Evolutionary conservation across 2,113 vertebrate genomes (phyloP), one percentile per base, ranked within the genome.

Genomic region (Lamprologus lemairii): DNA sequence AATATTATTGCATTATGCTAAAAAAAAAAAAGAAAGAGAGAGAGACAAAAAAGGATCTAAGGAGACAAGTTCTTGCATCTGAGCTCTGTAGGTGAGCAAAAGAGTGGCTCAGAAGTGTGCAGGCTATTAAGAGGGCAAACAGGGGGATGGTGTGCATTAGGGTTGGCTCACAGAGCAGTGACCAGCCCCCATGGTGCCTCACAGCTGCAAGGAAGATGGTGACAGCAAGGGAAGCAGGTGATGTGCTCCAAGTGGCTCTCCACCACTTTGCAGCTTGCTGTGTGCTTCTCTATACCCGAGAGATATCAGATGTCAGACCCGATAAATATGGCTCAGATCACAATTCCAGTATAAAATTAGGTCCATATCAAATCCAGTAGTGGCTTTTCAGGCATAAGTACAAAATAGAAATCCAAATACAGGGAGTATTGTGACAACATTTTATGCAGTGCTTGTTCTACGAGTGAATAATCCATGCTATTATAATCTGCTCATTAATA

Each of bases 151-250:
- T 82, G 71, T 51, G 88, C 82, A 65, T 91, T 54, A 88, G 71
- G 35, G 80, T 63, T 57, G 83, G 89, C 89, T 92, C 84, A 85
- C 26, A 45, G 90, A 91, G 93, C 89, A 91, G 57, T 42, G 85
- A 80, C 81, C 86, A 65, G 87, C 65, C 75, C 86, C 84, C 14
- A 88, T 86, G 87, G 89, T 86, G 89, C 83, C 81, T 92, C 75
- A 79, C 75, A 91, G 91, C 94, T 93, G 90, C 81, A 68, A 86
- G 89, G 89, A 91, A 84, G 87, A 89, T 85, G 89, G 93, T 87
- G 91, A 93, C 51, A 37, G 86, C 65, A 71, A 82, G 90, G 91
- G 93, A 93, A 95, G 96, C 96, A 96, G 96, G 95, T 96, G 96
- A 95, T 95, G 89, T 84, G 94, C 96, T 96, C 92, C 89, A 86